Evolutionary conservation across 2,797 vertebrate species (phyloP).

Genomic region (Dendrocincla tyrannina): DNA sequence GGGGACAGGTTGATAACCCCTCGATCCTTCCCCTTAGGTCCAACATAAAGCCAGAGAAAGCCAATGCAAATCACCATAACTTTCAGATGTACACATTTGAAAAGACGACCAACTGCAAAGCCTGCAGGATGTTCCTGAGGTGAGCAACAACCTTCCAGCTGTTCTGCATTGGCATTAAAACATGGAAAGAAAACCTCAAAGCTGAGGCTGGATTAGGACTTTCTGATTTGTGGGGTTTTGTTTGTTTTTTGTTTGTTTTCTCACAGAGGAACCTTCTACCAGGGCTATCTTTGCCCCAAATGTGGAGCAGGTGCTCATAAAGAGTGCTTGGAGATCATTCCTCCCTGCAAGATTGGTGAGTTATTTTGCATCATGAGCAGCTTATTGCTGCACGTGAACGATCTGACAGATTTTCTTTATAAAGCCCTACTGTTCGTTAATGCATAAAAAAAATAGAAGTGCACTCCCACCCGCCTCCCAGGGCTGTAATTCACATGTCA

Average conservation of each 20-base stretch:
- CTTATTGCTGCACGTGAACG: neutral
- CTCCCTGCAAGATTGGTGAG: slow-evolving; percentile 96
- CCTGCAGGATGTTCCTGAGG: slow-evolving; percentile 96
- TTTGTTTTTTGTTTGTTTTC: neutral
- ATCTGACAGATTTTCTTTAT: neutral
- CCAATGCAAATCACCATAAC: slow-evolving; percentile 94
- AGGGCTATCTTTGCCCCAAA: slow-evolving; percentile 93
- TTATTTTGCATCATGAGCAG: neutral
- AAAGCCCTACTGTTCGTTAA: neutral
- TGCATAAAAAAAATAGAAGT: neutral
- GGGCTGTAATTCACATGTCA: neutral
- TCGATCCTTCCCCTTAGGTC: slow-evolving; percentile 78
- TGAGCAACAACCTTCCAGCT: slow-evolving; percentile 43
- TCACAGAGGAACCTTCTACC: slow-evolving; percentile 94
- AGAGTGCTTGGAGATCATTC: slow-evolving; percentile 94
- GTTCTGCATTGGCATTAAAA: neutral
- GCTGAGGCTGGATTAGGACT: neutral
- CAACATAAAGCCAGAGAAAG: slow-evolving; percentile 97
- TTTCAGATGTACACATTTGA: slow-evolving; percentile 99
- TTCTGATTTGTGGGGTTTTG: neutral
- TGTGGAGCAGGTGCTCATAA: slow-evolving; percentile 96
- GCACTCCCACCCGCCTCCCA: neutral
- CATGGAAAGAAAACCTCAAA: neutral
- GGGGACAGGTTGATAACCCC: neutral
- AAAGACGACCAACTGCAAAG: slow-evolving; percentile 94